A percentile compares a stretch with the other conserved stretches of the same genome.
These are phyloP conservation scores for Petrolisthes manimaculis DNA, from an alignment of 2,888 invertebrate species.

Conservation along the genomic window DNA sequence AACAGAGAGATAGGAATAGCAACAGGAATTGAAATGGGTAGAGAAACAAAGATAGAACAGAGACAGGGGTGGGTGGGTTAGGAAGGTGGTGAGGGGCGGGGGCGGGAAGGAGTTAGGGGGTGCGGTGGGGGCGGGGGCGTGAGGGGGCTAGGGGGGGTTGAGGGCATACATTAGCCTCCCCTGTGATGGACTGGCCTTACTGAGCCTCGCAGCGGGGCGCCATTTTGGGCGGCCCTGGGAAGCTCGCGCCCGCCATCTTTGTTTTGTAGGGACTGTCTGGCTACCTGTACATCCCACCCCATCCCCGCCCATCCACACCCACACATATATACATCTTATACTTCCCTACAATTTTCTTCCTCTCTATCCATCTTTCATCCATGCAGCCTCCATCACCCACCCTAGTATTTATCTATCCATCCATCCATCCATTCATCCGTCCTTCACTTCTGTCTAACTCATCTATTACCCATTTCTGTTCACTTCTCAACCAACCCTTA, in stretches of 20 bases:
- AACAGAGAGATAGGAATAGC: background rate
- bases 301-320: background rate
- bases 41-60: background rate
- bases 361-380: background rate
- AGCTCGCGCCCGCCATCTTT: conserved; percentile 44
- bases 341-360: background rate
- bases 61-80: background rate
- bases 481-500: background rate
- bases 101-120: background rate
- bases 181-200: conserved; percentile 39
- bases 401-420: background rate
- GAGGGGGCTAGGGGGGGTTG: background rate
- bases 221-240: conserved; percentile 41
- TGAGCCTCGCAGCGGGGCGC: conserved; percentile 39
- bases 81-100: background rate
- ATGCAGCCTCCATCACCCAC: conserved; percentile 10
- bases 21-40: background rate
- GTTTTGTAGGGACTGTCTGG: conserved; percentile 13
- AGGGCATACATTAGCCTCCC: conserved; percentile 24
- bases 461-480: background rate
- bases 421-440: background rate
- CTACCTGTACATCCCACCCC: conserved; percentile 2
- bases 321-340: background rate
- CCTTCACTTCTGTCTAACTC: background rate
- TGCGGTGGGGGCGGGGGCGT: background rate